Evolutionary conservation across 1,140 invertebrate species (phyloP).

Genomic region (Dreissena rostriformis): DNA sequence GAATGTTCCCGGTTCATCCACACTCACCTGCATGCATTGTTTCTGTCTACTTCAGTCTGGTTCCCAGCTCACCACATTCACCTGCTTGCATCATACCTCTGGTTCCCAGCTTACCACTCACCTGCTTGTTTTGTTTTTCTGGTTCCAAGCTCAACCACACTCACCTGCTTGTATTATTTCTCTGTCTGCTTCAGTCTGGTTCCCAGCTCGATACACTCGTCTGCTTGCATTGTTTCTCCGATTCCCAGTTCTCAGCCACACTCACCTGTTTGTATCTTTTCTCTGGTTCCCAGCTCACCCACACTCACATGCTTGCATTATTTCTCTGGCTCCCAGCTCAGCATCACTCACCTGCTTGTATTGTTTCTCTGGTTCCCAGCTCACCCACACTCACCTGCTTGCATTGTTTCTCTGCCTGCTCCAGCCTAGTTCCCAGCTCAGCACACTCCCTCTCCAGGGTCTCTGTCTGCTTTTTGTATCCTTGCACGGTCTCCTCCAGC

Average conservation of each 20-base stretch:
- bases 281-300: background rate
- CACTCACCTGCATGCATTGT: conserved; percentile 57
- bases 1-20: background rate
- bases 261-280: background rate
- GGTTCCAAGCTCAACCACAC: background rate
- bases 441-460: conserved; percentile 86
- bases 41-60: conserved; percentile 39
- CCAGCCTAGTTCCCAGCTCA: conserved; percentile 62
- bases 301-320: conserved; percentile 55
- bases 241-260: too few species aligned
- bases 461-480: conserved; percentile 87
- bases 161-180: conserved; percentile 53
- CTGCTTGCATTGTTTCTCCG: too few species aligned
- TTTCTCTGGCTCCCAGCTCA: conserved; percentile 60
- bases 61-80: conserved; percentile 82
- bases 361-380: background rate
- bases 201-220: conserved; percentile 82
- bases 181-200: conserved; percentile 44
- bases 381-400: conserved; percentile 55
- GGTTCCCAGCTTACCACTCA: too few species aligned
- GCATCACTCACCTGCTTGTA: conserved; percentile 82
- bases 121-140: background rate
- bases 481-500: conserved; percentile 85
- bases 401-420: conserved; percentile 10
- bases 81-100: too few species aligned